These are phyloP conservation scores for Temnopleurus reevesii DNA, from an alignment of 53 echinoderm and acorn worm genomes.

Conservation along the genomic window DNA sequence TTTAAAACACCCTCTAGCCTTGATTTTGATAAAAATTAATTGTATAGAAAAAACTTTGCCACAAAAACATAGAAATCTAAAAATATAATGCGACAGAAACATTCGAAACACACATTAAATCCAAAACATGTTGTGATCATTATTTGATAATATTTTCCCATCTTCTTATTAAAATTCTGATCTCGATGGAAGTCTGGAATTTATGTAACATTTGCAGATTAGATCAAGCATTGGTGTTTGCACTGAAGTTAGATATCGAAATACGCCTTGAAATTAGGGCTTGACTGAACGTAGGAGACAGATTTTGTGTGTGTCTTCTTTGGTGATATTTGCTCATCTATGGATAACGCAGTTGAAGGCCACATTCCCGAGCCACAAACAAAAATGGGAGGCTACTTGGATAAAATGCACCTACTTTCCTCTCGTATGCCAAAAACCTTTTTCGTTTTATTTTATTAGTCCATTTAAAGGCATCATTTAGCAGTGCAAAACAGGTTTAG, in stretches of 20 bases:
- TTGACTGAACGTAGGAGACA: not conserved
- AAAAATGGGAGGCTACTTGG: not conserved
- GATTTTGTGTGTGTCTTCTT: not conserved
- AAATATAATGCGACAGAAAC: not conserved
- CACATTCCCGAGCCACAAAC: not conserved
- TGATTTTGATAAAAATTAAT: not conserved
- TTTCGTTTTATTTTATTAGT: too few relatives aligned
- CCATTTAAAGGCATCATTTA: too few relatives aligned
- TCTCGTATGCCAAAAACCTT: too few relatives aligned
- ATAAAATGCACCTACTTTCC: too few relatives aligned
- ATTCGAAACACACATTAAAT: too few relatives aligned
- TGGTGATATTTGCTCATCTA: constrained; percentile 37
- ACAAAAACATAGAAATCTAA: not conserved
- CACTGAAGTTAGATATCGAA: not conserved
- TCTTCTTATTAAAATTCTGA: not conserved
- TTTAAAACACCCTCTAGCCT: too few relatives aligned
- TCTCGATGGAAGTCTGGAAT: not conserved
- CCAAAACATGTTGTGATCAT: too few relatives aligned
- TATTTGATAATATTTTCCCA: not conserved
- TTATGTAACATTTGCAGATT: constrained; percentile 16
- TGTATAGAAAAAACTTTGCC: not conserved
- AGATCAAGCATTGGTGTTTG: constrained; percentile 6
- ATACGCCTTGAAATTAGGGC: not conserved
- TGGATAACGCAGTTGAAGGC: constrained; percentile 19
- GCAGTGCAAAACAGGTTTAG: too few relatives aligned